Evolutionary conservation across 2,888 invertebrate species (phyloP), one percentile per base, ranked within the genome.

Genomic region (Cantharis rufa): DNA sequence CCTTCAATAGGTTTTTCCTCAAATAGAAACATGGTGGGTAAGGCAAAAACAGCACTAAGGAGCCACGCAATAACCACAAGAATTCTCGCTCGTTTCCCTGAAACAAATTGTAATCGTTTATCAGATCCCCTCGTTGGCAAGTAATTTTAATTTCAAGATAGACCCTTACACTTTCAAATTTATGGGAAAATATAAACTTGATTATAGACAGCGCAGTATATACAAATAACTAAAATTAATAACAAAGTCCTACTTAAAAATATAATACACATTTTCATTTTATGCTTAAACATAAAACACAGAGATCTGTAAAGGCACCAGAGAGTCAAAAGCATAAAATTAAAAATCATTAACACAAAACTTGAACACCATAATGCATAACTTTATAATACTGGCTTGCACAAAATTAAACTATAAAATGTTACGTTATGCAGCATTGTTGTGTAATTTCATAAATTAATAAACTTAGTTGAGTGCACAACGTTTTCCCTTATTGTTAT

Each of bases 21-120:
- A 84, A 95, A 95, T 1, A 96, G 90, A 80, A 96, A 91, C 76
- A 96, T 90, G 27, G 95, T 93, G 48, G 97, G 97, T 66, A 94
- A 89, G 1, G 97, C 95, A 87, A 97, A 96, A 28, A 96, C 81
- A 11, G 93, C 92, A 83, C 96, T 96, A 78, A 96, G 90, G 9
- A 93, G 86, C 97, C 97, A 97, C 0, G 97, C 96, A 5, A 92
- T 91, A 5, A 92, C 91, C 9, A 97, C 93, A 73, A 97, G 90
- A 69, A 92, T 91, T 81, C 94, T 91, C 0, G 96, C 96, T 82
- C 96, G 91, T 86, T 94, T 93, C 96, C 96, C 96, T 96, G 89
- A 69, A 91, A 89, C 74, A 81, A 82, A 75, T 77, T 61, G 62
- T 68, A 77, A 68, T 48, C 64, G 78, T 74, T 69, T 78, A 75